Conservation (phyloP, 2,797 vertebrate species). For the Xyrichtys novacula region DNA sequence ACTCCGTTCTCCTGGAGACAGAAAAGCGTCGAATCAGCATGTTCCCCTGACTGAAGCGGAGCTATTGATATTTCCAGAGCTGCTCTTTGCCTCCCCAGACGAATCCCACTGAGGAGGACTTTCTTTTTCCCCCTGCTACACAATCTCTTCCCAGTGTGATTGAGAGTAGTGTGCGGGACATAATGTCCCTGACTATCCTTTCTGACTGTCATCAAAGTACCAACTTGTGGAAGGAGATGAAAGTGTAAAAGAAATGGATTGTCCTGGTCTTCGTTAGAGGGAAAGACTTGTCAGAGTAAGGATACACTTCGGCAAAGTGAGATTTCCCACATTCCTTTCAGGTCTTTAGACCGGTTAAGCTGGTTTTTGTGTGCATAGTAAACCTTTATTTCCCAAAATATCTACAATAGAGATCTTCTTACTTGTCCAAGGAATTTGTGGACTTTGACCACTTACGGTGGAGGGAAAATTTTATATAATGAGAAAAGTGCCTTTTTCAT, state of each 20-base stretch:
- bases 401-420: background rate
- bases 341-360: constrained; percentile 30
- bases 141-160: constrained; percentile 38
- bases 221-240: constrained; percentile 13
- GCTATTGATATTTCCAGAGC: constrained; percentile 77
- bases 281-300: constrained; percentile 8
- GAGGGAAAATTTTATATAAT: background rate
- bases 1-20: constrained; percentile 73
- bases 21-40: constrained; percentile 71
- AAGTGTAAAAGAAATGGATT: constrained; percentile 14
- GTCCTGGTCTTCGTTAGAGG: constrained; percentile 1
- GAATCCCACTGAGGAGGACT: constrained; percentile 60
- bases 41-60: constrained; percentile 66
- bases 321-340: constrained; percentile 15
- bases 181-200: constrained; percentile 44
- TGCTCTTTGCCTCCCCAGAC: constrained; percentile 59
- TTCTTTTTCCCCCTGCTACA: constrained; percentile 55
- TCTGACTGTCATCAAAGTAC: constrained; percentile 35
- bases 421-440: background rate
- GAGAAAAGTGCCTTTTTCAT: constrained; percentile 14
- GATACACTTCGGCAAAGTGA: background rate
- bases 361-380: constrained; percentile 28
- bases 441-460: background rate
- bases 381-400: background rate
- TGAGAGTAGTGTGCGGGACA: constrained; percentile 36